Conservation (phyloP, 2,888 invertebrate species). For the Dione juno region DNA sequence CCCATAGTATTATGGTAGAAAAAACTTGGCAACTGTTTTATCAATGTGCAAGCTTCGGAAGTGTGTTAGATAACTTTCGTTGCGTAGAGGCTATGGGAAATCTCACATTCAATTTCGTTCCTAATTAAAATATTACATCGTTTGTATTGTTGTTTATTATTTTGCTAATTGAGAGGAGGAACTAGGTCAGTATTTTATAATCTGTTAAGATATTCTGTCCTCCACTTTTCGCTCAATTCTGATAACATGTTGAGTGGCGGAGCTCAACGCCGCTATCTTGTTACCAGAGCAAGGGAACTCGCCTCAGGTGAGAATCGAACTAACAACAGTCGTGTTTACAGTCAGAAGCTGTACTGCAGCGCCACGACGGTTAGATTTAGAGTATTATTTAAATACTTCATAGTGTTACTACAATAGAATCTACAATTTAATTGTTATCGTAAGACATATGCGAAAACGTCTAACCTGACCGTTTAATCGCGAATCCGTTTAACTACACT, state of each 20-base stretch:
- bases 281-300: too few relatives aligned
- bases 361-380: too few relatives aligned
- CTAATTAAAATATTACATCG: constrained; percentile 32
- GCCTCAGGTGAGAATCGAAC: background rate
- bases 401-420: too few relatives aligned
- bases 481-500: too few relatives aligned
- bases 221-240: too few relatives aligned
- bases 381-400: too few relatives aligned
- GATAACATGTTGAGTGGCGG: too few relatives aligned
- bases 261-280: too few relatives aligned
- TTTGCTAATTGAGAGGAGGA: constrained; percentile 22
- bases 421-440: too few relatives aligned
- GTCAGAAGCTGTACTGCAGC: background rate
- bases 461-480: too few relatives aligned
- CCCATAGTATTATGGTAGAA: constrained; percentile 35
- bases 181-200: constrained; percentile 10
- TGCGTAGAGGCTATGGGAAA: constrained; percentile 33
- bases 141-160: constrained; percentile 27
- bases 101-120: constrained; percentile 36
- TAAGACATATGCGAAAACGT: too few relatives aligned
- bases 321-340: background rate
- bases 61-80: constrained; percentile 33
- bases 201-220: background rate
- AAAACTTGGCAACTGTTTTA: constrained; percentile 18
- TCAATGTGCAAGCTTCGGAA: constrained; percentile 31